These are phyloP conservation scores for Matsumyia berberina DNA, from an alignment of 2,888 invertebrate species.

Conservation along the genomic window DNA sequence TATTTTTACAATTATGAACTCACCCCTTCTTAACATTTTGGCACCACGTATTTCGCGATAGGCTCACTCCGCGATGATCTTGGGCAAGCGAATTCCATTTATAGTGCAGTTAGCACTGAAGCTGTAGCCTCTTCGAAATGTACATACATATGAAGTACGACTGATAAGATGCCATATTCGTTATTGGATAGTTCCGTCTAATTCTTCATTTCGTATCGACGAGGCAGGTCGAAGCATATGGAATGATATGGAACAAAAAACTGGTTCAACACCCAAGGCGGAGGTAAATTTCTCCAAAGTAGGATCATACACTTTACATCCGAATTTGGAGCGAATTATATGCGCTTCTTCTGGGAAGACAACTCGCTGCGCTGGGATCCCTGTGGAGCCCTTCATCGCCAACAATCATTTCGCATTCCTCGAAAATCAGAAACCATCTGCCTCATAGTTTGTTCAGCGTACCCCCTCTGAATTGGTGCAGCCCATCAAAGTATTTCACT, in stretches of 20 bases:
- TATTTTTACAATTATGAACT: too few relatives aligned
- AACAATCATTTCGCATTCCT: slow-evolving; percentile 80
- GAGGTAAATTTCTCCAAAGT: slow-evolving; percentile 80
- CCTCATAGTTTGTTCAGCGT: slow-evolving; percentile 61
- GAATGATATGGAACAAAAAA: slow-evolving; percentile 80
- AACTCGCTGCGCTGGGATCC: slow-evolving; percentile 80
- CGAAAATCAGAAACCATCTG: slow-evolving; percentile 77
- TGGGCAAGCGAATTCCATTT: too few relatives aligned
- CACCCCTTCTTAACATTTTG: too few relatives aligned
- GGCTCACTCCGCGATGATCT: too few relatives aligned
- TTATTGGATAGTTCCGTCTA: too few relatives aligned
- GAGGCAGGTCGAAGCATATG: too few relatives aligned
- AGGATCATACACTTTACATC: slow-evolving; percentile 81
- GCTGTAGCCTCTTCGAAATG: too few relatives aligned
- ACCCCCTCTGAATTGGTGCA: slow-evolving; percentile 79
- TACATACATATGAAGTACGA: too few relatives aligned
- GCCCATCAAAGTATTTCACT: slow-evolving; percentile 80
- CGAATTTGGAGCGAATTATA: slow-evolving; percentile 81
- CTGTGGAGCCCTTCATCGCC: slow-evolving; percentile 78
- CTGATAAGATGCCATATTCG: too few relatives aligned
- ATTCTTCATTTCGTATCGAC: too few relatives aligned
- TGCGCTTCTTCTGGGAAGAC: slow-evolving; percentile 80
- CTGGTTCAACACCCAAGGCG: slow-evolving; percentile 79
- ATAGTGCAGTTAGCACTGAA: too few relatives aligned
- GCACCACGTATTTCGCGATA: too few relatives aligned